Evolutionary conservation across 2,113 vertebrate genomes (phyloP).

Genomic region (Tylochromis polylepis): DNA sequence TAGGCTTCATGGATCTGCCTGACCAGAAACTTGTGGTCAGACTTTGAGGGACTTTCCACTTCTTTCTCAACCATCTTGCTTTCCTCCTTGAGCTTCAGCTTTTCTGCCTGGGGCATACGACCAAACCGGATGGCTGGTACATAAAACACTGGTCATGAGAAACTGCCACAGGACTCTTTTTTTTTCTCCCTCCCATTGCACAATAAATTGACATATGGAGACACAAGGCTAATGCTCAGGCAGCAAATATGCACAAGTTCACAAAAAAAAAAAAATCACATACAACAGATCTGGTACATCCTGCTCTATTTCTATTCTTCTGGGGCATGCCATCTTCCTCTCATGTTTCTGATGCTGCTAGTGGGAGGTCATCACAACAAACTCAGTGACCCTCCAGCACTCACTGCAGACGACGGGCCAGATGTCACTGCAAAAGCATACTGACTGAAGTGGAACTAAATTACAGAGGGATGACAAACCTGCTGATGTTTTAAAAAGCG

Average conservation of each 20-base stretch:
- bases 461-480: not conserved
- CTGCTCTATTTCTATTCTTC: not conserved
- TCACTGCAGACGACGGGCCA: conserved; percentile 26
- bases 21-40: conserved; percentile 84
- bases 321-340: conserved; percentile 25
- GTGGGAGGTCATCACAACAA: conserved; percentile 28
- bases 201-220: not conserved
- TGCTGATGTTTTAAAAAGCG: not conserved
- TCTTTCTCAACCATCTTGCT: conserved; percentile 78
- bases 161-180: not conserved
- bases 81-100: conserved; percentile 88
- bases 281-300: not conserved
- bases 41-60: conserved; percentile 67
- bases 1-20: conserved; percentile 88
- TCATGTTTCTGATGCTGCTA: conserved; percentile 28
- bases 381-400: conserved; percentile 44
- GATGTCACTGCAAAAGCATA: conserved; percentile 32
- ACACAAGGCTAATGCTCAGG: not conserved
- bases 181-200: not conserved
- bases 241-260: not conserved
- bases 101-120: conserved; percentile 93
- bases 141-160: not conserved
- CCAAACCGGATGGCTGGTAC: conserved; percentile 90
- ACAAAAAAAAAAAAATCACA: not conserved
- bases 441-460: not conserved